Conservation (phyloP, 1,140 invertebrate species). For the Eubasilissa regina region DNA sequence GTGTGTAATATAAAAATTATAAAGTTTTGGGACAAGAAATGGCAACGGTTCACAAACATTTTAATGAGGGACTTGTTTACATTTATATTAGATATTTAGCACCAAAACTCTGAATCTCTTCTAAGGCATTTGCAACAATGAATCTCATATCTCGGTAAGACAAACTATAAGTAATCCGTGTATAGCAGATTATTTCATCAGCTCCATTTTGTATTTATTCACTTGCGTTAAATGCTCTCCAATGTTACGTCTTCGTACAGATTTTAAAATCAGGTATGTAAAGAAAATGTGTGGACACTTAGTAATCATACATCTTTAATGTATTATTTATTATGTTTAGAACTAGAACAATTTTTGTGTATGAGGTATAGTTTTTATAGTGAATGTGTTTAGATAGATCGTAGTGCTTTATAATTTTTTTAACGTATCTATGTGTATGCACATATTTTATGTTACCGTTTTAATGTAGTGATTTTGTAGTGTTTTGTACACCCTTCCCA, state of each 20-base stretch:
- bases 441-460: neutral
- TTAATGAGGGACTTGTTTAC: neutral
- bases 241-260: neutral
- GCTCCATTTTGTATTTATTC: neutral
- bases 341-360: neutral
- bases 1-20: no score
- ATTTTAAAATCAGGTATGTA: conserved; percentile 23
- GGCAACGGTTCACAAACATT: neutral
- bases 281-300: neutral
- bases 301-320: neutral
- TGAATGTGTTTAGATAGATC: conserved; percentile 2
- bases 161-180: neutral
- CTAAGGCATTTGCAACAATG: neutral
- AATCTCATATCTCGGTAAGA: conserved; percentile 18
- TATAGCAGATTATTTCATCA: conserved; percentile 11
- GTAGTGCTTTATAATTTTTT: neutral
- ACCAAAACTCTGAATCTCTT: conserved; percentile 17
- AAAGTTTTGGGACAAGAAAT: no score
- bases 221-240: neutral
- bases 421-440: conserved; percentile 13
- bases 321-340: neutral
- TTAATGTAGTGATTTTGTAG: no score
- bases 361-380: conserved; percentile 1
- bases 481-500: no score
- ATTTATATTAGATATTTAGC: neutral